phyloP scores from a whole-genome alignment of 2,888 invertebrate genomes.

The Apeira syringaria region DNA sequence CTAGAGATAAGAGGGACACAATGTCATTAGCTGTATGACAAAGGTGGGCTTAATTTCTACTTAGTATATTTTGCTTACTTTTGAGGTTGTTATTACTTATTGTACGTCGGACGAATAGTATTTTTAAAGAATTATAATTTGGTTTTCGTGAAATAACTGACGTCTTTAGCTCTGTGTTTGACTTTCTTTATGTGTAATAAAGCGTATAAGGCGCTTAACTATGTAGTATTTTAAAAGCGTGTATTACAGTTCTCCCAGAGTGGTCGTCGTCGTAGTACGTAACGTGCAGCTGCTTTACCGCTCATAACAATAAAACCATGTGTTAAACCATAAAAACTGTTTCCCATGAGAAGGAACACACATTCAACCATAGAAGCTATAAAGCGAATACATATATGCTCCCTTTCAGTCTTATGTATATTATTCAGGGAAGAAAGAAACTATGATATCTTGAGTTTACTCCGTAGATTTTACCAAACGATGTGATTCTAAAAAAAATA shows the following conservation, averaged over 20 bases:
- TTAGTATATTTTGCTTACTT: conserved; percentile 23
- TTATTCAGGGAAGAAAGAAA: conserved; percentile 1
- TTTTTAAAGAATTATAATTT: not conserved
- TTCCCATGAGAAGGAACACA: conserved; percentile 40
- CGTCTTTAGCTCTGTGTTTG: too few species aligned
- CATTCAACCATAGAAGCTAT: conserved; percentile 10
- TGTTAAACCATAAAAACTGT: conserved; percentile 44
- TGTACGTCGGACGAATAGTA: not conserved
- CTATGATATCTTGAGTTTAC: too few species aligned
- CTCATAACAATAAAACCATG: conserved; percentile 33
- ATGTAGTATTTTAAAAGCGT: too few species aligned
- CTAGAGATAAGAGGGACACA: conserved; percentile 18
- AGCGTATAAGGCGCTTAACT: too few species aligned
- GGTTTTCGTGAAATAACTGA: not conserved
- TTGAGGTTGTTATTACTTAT: not conserved
- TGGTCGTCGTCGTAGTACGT: conserved; percentile 3
- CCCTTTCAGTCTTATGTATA: conserved; percentile 4
- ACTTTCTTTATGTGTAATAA: too few species aligned
- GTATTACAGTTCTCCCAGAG: not conserved
- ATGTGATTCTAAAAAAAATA: too few species aligned
- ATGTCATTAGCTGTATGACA: conserved; percentile 13
- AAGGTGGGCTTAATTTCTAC: not conserved
- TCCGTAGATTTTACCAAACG: too few species aligned
- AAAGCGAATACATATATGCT: not conserved
- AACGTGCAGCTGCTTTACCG: conserved; percentile 35